phyloP scores from a whole-genome alignment of 92 coral and sea anemone species.

The Muricea muricata region DNA sequence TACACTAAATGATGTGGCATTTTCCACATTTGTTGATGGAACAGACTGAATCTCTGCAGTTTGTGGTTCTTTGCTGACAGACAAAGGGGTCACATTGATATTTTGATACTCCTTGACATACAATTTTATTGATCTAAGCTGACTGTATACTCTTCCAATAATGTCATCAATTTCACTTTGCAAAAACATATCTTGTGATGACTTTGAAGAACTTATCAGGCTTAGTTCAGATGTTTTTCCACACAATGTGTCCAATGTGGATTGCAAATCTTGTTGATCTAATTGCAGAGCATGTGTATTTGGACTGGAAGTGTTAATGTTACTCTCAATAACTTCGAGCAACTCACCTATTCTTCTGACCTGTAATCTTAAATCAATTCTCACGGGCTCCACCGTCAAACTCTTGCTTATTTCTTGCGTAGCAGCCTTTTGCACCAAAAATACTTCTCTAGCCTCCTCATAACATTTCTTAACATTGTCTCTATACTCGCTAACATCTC shows the following conservation, averaged over 20 bases:
- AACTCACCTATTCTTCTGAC: neutral
- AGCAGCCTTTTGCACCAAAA: slow-evolving; percentile 19
- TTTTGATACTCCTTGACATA: neutral
- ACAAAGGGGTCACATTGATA: neutral
- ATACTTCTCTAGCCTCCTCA: slow-evolving; percentile 54
- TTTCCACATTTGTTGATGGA: neutral
- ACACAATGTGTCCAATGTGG: neutral
- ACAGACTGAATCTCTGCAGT: neutral
- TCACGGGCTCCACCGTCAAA: neutral
- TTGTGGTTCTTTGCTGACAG: neutral
- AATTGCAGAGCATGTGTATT: neutral
- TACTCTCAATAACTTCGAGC: neutral
- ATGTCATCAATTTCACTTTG: neutral
- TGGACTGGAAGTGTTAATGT: slow-evolving; percentile 14
- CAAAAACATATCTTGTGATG: slow-evolving; percentile 2
- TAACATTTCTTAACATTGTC: slow-evolving; percentile 44
- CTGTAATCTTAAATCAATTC: neutral
- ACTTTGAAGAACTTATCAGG: slow-evolving; percentile 5
- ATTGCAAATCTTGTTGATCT: slow-evolving; percentile 1
- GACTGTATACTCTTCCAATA: neutral
- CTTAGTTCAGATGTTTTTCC: slow-evolving; percentile 14
- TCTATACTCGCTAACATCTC: slow-evolving; percentile 49
- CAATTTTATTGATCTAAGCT: slow-evolving; percentile 15
- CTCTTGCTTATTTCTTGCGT: neutral
- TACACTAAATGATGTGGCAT: neutral